These are phyloP conservation scores for Harpia harpyja DNA, from an alignment of 2,797 vertebrate genomes.

Conservation along the genomic window DNA sequence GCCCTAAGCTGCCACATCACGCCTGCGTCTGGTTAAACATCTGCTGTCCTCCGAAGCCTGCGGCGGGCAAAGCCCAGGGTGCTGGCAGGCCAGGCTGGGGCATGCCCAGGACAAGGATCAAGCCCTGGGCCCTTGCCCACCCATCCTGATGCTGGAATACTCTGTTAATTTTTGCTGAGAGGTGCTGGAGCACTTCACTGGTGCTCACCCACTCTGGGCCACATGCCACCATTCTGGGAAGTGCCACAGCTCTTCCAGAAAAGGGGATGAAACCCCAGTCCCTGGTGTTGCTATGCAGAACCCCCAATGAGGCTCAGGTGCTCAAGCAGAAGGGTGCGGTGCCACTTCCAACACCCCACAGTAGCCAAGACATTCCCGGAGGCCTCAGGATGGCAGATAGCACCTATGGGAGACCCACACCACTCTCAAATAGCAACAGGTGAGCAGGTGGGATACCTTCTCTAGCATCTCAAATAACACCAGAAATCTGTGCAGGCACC, in stretches of 20 bases:
- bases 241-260: not conserved
- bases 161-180: not conserved
- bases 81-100: not conserved
- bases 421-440: not conserved
- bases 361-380: not conserved
- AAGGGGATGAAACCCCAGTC: fast-evolving
- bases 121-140: not conserved
- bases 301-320: not conserved
- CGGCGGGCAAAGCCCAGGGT: not conserved
- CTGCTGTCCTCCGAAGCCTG: not conserved
- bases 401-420: not conserved
- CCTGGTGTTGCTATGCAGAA: not conserved
- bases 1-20: not conserved
- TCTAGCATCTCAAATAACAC: not conserved
- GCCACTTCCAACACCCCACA: not conserved
- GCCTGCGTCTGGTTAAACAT: not conserved
- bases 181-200: not conserved
- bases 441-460: not conserved
- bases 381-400: not conserved
- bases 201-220: fast-evolving
- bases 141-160: not conserved
- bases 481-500: not conserved
- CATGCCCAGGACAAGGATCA: not conserved
- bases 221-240: fast-evolving
- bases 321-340: not conserved